These are phyloP conservation scores for Cataglyphis altisquamis DNA, from an alignment of 2,888 invertebrate species.

Conservation along the genomic window DNA sequence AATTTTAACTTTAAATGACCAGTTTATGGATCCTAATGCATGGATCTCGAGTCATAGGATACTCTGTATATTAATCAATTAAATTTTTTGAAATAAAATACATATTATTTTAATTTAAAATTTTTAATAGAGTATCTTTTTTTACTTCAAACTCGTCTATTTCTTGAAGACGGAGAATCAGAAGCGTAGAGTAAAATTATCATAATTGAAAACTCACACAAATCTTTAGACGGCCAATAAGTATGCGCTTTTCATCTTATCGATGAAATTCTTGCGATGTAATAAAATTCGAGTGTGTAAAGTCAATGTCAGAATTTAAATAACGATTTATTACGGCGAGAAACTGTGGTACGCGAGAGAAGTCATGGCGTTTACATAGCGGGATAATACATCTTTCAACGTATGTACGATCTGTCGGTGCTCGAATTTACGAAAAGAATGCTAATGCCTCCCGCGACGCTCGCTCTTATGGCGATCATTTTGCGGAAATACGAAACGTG, in stretches of 20 bases:
- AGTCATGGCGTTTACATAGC: constrained; percentile 13
- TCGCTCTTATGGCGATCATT: constrained; percentile 58
- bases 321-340: background rate
- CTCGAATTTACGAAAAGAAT: constrained; percentile 38
- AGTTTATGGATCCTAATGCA: too few species aligned
- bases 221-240: background rate
- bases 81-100: background rate
- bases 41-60: too few species aligned
- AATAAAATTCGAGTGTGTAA: constrained; percentile 12
- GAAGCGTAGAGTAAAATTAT: constrained; percentile 7
- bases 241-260: background rate
- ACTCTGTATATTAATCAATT: background rate
- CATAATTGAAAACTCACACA: constrained; percentile 9
- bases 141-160: background rate
- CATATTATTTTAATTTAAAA: background rate
- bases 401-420: constrained; percentile 35
- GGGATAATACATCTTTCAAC: constrained; percentile 35
- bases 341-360: constrained; percentile 19
- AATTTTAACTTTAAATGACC: too few species aligned
- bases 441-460: constrained; percentile 53
- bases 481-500: constrained; percentile 47
- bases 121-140: background rate
- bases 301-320: constrained; percentile 17
- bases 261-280: background rate
- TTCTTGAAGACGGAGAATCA: background rate